phyloP scores from a whole-genome alignment of 2,888 invertebrate genomes.

The Callinectes sapidus region DNA sequence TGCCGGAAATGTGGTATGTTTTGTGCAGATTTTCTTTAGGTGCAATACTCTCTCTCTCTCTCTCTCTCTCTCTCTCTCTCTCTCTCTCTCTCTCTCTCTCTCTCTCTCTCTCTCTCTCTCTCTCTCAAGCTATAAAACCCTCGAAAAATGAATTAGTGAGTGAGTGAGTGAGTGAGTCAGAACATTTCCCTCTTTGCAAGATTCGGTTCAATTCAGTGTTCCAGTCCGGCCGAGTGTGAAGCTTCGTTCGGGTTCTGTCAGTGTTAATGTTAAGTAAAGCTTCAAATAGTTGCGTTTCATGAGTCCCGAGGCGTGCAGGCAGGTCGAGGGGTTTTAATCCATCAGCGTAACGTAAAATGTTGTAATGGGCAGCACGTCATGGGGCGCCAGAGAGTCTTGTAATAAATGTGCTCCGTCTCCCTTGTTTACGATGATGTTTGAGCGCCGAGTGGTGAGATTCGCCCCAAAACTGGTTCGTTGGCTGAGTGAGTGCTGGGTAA shows the following conservation, averaged over 20 bases:
- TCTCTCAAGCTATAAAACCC: not conserved
- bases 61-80: not conserved
- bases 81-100: not conserved
- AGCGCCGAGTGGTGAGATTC: not conserved
- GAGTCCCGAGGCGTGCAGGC: not conserved
- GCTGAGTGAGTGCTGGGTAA: not conserved
- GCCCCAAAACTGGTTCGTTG: not conserved
- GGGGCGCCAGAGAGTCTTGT: not conserved
- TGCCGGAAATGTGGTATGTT: not conserved
- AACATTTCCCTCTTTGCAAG: not conserved
- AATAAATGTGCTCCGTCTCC: conserved; percentile 15
- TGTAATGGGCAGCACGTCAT: conserved; percentile 22
- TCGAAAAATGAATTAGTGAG: not conserved
- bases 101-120: not conserved
- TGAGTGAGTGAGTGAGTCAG: not conserved
- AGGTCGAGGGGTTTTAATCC: conserved; percentile 29
- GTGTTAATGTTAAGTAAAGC: not conserved
- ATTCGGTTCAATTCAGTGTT: not conserved
- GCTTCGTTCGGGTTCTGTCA: conserved; percentile 17
- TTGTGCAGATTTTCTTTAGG: not conserved
- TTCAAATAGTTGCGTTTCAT: conserved; percentile 2
- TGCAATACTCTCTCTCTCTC: not conserved
- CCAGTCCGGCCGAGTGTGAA: conserved; percentile 10
- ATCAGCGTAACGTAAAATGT: conserved; percentile 26
- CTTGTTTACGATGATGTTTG: conserved; percentile 14